phyloP scores from a whole-genome alignment of 2,797 vertebrate genomes.

The Sebastes hopkinsi region DNA sequence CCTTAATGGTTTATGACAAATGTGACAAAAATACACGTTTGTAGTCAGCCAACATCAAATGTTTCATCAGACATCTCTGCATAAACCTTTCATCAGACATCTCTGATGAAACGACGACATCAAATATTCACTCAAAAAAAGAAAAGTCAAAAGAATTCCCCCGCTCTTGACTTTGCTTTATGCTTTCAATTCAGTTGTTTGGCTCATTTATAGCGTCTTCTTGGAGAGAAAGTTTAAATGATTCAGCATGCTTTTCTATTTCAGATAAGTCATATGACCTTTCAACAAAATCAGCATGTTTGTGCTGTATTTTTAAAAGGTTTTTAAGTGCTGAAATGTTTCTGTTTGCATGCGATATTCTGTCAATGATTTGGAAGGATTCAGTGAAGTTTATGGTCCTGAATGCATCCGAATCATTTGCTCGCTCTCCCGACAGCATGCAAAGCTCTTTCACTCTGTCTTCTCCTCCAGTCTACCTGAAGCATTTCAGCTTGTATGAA shows the following conservation, averaged over 20 bases:
- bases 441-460: slow-evolving; percentile 47
- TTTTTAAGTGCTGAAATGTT: slow-evolving; percentile 22
- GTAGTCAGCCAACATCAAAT: not conserved
- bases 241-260: slow-evolving; percentile 50
- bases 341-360: slow-evolving; percentile 54
- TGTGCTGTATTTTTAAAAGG: slow-evolving; percentile 38
- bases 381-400: slow-evolving; percentile 17
- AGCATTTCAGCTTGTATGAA: slow-evolving; percentile 65
- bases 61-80: slow-evolving; percentile 9
- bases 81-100: slow-evolving; percentile 4
- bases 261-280: slow-evolving; percentile 17
- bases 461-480: slow-evolving; percentile 38
- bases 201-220: slow-evolving; percentile 7
- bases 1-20: slow-evolving; percentile 14
- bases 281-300: slow-evolving; percentile 23
- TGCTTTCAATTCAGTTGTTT: slow-evolving; percentile 22
- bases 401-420: slow-evolving; percentile 50
- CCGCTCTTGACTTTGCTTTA: slow-evolving; percentile 7
- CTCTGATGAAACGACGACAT: slow-evolving; percentile 3
- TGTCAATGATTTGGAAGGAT: slow-evolving; percentile 50
- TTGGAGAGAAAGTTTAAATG: slow-evolving; percentile 35
- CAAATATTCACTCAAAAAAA: not conserved
- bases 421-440: slow-evolving; percentile 59
- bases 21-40: not conserved
- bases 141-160: not conserved